These are phyloP conservation scores for Symphodus melops DNA, from an alignment of 2,113 vertebrate genomes.

Conservation along the genomic window DNA sequence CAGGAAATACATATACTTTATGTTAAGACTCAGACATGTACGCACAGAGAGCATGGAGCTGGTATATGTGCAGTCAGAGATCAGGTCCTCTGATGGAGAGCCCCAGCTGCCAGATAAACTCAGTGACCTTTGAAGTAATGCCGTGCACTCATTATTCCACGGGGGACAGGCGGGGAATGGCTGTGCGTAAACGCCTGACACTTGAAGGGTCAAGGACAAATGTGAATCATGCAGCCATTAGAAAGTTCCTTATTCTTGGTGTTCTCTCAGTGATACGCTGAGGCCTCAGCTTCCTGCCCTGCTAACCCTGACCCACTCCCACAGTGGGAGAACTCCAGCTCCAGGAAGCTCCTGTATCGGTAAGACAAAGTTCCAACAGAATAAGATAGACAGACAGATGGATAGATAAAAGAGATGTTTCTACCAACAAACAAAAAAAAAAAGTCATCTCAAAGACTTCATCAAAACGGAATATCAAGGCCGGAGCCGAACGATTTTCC, in stretches of 20 bases:
- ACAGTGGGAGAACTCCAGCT: neutral
- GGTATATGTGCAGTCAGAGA: conserved; percentile 4
- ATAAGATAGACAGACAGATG: too few species aligned
- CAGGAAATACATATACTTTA: conserved; percentile 1
- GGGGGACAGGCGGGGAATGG: conserved; percentile 11
- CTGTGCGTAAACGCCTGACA: neutral
- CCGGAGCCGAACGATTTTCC: too few species aligned
- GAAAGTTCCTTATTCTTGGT: conserved; percentile 17
- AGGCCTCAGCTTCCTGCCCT: neutral
- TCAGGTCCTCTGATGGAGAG: conserved; percentile 27
- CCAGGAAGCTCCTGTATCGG: neutral
- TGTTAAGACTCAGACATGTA: neutral
- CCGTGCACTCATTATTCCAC: conserved; percentile 56
- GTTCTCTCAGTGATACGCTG: conserved; percentile 1
- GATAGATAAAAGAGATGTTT: too few species aligned
- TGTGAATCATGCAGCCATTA: conserved; percentile 41
- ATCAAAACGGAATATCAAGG: too few species aligned
- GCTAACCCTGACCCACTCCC: neutral
- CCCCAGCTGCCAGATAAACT: conserved; percentile 37
- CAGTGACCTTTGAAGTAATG: conserved; percentile 66
- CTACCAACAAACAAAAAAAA: neutral
- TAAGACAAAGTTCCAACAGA: neutral
- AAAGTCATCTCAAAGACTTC: neutral
- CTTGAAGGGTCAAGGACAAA: conserved; percentile 29
- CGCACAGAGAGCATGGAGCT: neutral